Evolutionary conservation across 2,888 invertebrate species (phyloP), one percentile per base, ranked within the genome.

Genomic region (Leucoma salicis): DNA sequence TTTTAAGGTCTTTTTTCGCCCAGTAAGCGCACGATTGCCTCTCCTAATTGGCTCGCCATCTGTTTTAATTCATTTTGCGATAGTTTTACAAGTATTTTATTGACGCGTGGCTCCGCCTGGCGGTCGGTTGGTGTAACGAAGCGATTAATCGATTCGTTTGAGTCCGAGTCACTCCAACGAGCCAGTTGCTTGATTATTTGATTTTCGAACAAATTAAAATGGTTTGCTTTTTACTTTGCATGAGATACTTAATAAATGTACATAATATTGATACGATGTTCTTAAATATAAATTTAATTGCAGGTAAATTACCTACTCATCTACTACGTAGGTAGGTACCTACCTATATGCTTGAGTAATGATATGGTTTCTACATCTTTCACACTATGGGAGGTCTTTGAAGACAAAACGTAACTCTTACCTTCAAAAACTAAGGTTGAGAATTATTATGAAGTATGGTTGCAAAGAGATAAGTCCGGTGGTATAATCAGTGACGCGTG

Each of bases 81-180:
- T 88, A 88, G 88, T 87, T 89, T 86, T 86, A 88, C 88, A 88
- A 84, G 88, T 85, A 87, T 87, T 88, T 87, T 86, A 88, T 82
- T 85, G 88, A 86, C 79, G 81, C 80, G 82, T 82, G 82, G 84
- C 88, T 83, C 88, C 87, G 84, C 82, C 86, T 82, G 82, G 78
- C 75, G 80, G 74, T 59, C 68, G 69, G 59, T 46, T 62, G 70
- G 77, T 73, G 84, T 78, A 84, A 80, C 84, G 73, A 76, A 79
- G 70, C 88, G 84, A 74, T 82, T 86, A 86, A 88, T 84, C 88
- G 89, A 89, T 86, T 87, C 82, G 78, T 77, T 83, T 81, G 84
- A 82, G 78, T 79, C 78, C 78, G 73, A 72, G 67, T 73, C 75
- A 78, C 76, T 75, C 77, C 78, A 80, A 79, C 71, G 78, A 66